A percentile compares a stretch with the other conserved stretches of the same genome.
Conservation (phyloP, 2,888 invertebrate genomes). For the Brenthis hecate region DNA sequence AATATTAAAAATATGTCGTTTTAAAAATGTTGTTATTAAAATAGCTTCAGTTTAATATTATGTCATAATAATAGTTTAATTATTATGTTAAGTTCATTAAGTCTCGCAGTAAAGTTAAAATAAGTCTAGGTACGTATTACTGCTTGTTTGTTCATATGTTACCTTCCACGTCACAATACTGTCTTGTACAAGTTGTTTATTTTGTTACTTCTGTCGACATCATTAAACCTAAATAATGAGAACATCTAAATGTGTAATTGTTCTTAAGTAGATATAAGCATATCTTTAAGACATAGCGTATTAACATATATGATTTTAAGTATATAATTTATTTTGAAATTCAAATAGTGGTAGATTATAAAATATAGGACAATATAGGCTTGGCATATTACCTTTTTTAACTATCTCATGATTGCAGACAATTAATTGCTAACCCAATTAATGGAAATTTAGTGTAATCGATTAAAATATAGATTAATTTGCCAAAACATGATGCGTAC, state of each 20-base stretch:
- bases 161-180: constrained; percentile 15
- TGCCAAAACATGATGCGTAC: too few species aligned
- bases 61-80: too few species aligned
- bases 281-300: not conserved
- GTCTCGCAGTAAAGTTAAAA: not conserved
- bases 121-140: not conserved
- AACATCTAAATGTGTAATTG: constrained; percentile 14
- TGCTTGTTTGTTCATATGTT: constrained; percentile 24
- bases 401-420: too few species aligned
- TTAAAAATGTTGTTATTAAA: too few species aligned
- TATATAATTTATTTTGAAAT: too few species aligned
- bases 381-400: too few species aligned
- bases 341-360: too few species aligned
- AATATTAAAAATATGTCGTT: too few species aligned
- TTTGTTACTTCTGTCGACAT: constrained; percentile 20
- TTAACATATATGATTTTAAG: not conserved
- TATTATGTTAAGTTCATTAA: not conserved
- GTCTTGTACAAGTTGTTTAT: constrained; percentile 17
- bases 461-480: too few species aligned
- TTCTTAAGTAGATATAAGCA: constrained; percentile 3
- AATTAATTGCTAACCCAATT: too few species aligned
- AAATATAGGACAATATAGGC: too few species aligned
- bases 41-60: not conserved
- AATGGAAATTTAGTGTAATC: too few species aligned
- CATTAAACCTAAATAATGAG: constrained; percentile 19